These are phyloP conservation scores for Phacellophora camtschatica DNA, from an alignment of 30 jellyfish, hydroid and myxozoan genomes.

Conservation along the genomic window DNA sequence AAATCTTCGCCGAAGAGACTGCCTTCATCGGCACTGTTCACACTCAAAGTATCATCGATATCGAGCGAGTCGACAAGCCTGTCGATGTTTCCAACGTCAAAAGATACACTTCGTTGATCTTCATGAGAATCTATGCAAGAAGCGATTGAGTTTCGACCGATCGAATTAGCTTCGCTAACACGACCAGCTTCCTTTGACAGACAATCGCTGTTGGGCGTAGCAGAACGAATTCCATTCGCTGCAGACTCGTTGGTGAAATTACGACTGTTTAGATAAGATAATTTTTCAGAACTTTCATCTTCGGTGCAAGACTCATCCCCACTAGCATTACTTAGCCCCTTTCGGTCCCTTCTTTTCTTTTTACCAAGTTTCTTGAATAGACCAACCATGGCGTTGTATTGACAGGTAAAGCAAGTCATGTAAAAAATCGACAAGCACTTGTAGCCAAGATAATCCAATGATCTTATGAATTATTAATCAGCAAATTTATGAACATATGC, in stretches of 20 bases:
- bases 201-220: slow-evolving; percentile 53
- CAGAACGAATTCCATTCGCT: slow-evolving; percentile 51
- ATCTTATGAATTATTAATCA: slow-evolving; percentile 43
- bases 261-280: slow-evolving; percentile 21
- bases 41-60: slow-evolving; percentile 19
- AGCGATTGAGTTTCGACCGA: slow-evolving; percentile 10
- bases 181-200: background rate
- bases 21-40: slow-evolving; percentile 58
- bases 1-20: slow-evolving; percentile 82
- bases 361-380: slow-evolving; percentile 66
- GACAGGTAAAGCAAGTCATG: slow-evolving; percentile 30
- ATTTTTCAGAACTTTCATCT: slow-evolving; percentile 46
- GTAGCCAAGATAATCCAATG: background rate
- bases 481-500: slow-evolving; percentile 13
- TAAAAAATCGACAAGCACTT: background rate
- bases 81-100: slow-evolving; percentile 20
- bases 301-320: slow-evolving; percentile 69
- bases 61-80: slow-evolving; percentile 7
- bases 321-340: slow-evolving; percentile 39
- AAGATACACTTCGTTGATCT: slow-evolving; percentile 10
- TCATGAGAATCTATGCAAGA: slow-evolving; percentile 1
- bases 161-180: slow-evolving; percentile 1
- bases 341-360: slow-evolving; percentile 43
- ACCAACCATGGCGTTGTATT: slow-evolving; percentile 53
- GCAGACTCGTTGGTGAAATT: slow-evolving; percentile 15